Evolutionary conservation across 1,140 invertebrate species (phyloP).

Genomic region (Acromyrmex heyeri): DNA sequence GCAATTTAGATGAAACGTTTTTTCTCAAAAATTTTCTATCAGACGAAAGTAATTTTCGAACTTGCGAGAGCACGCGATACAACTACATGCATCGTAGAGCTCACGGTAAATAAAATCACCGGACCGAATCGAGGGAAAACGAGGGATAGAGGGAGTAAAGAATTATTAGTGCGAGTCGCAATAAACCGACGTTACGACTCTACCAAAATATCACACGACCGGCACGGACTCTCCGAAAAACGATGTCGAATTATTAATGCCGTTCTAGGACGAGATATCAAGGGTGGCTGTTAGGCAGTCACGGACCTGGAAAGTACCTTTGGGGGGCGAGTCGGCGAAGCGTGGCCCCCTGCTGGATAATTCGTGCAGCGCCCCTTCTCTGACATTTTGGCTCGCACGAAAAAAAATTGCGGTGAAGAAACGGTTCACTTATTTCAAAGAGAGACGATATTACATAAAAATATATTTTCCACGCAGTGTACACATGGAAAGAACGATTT

Average conservation of each 20-base stretch:
- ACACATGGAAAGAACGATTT: too few relatives aligned
- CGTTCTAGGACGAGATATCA: neutral
- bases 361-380: slow-evolving; percentile 35
- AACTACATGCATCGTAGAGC: neutral
- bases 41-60: neutral
- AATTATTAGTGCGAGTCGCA: slow-evolving; percentile 38
- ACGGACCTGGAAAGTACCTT: slow-evolving; percentile 45
- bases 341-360: slow-evolving; percentile 64
- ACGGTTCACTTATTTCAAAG: slow-evolving; percentile 26
- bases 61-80: neutral
- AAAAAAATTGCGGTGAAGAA: slow-evolving; percentile 35
- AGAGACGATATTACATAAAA: neutral
- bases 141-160: neutral
- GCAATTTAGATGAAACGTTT: neutral
- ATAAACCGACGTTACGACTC: slow-evolving; percentile 37
- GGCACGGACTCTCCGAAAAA: slow-evolving; percentile 38
- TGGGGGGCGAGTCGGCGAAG: slow-evolving; percentile 66
- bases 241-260: slow-evolving; percentile 26
- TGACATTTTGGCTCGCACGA: slow-evolving; percentile 51
- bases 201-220: slow-evolving; percentile 25
- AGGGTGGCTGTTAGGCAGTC: slow-evolving; percentile 15
- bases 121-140: neutral
- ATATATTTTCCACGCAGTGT: neutral
- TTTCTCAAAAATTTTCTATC: neutral
- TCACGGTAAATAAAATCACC: slow-evolving; percentile 18